A percentile compares a stretch with the other conserved stretches of the same genome.
These are phyloP conservation scores for Tenualosa thibaudeaui DNA, from an alignment of 2,797 vertebrate genomes.

Conservation along the genomic window DNA sequence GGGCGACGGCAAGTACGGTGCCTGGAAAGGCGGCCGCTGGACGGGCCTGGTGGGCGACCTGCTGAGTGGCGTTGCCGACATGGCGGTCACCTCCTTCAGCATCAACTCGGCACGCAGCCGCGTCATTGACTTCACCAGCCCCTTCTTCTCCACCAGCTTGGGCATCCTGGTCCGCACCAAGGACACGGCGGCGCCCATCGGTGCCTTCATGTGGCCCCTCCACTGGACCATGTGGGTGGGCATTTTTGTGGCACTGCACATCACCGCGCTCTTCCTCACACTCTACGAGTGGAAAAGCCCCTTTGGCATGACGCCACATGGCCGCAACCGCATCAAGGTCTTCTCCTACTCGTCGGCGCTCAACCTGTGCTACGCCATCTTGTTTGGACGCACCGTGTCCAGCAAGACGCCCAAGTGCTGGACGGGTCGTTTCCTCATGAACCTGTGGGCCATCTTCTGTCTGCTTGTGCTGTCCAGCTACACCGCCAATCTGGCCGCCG, in stretches of 20 bases:
- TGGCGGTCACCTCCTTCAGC: constrained; percentile 95
- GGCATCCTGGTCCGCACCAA: constrained; percentile 89
- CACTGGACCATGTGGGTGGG: constrained; percentile 99
- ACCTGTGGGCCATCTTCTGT: constrained; percentile 96
- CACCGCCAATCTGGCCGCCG: constrained; percentile 88
- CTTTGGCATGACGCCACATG: constrained; percentile 91
- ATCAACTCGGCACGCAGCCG: constrained; percentile 91
- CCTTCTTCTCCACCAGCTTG: constrained; percentile 97
- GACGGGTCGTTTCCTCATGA: constrained; percentile 88
- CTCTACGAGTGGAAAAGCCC: constrained; percentile 96
- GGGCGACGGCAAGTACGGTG: constrained; percentile 90
- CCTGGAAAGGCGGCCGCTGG: constrained; percentile 84
- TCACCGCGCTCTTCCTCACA: constrained; percentile 92
- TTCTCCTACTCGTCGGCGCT: constrained; percentile 97
- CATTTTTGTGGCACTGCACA: constrained; percentile 88
- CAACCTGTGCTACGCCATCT: constrained; percentile 94
- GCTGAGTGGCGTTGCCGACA: constrained; percentile 84
- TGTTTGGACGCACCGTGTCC: constrained; percentile 90
- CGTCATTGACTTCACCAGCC: constrained; percentile 94
- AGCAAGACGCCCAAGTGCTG: constrained; percentile 88
- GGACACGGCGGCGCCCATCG: constrained; percentile 87
- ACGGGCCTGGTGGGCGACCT: constrained; percentile 92
- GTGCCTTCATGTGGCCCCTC: constrained; percentile 95
- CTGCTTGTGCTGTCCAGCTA: constrained; percentile 93
- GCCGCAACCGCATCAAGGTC: constrained; percentile 85